Evolutionary conservation across 2,113 vertebrate genomes (phyloP), one percentile per base, ranked within the genome.

Genomic region (Malaclemys terrapin): DNA sequence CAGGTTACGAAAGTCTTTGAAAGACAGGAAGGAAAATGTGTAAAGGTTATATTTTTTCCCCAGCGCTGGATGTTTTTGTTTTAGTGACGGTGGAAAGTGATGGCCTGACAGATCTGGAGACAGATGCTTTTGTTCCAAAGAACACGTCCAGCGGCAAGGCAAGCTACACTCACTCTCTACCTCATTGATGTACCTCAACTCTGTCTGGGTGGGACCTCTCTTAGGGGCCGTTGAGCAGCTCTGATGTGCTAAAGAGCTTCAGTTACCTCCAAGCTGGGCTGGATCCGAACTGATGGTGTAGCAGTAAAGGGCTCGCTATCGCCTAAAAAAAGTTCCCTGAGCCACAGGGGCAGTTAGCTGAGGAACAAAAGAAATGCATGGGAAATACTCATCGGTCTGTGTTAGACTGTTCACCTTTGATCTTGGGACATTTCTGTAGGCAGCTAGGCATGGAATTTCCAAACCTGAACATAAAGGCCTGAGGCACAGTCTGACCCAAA

Each of bases 51-150:
- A n/a, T 42, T 24, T 50, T 42, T 10, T 25, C 29, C 72, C 19
- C 19, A 17, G 62, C 31, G 42, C 47, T 62, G 90, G 89, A 82
- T 87, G 88, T 92, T 45, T 82, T 75, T 53, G 52, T 83, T 93
- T 97, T 91, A 82, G 84, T 31, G 82, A 53, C 16, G 47, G 17
- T 76, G 83, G 88, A 96, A 88, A 87, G 78, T 65, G 87, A 97
- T 75, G 86, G 25, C n/a, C 53, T 49, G 53, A 62, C 25, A 88
- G n/a, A 14, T 47, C 42, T 19, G 31, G 52, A 90, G 85, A 95
- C 75, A 59, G 78, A 91, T 86, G 54, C 85, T 72, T 76, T 87
- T 69, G 69, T 75, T 87, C 78, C 45, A 88, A 47, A 50, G 45
- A 27, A 78, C 31, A 75, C 9, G 10, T 49, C n/a, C 29, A 53